A percentile compares a stretch with the other conserved stretches of the same genome.
These are phyloP conservation scores for Lithophane ornitopus DNA, from an alignment of 2,888 invertebrate genomes.

Conservation along the genomic window DNA sequence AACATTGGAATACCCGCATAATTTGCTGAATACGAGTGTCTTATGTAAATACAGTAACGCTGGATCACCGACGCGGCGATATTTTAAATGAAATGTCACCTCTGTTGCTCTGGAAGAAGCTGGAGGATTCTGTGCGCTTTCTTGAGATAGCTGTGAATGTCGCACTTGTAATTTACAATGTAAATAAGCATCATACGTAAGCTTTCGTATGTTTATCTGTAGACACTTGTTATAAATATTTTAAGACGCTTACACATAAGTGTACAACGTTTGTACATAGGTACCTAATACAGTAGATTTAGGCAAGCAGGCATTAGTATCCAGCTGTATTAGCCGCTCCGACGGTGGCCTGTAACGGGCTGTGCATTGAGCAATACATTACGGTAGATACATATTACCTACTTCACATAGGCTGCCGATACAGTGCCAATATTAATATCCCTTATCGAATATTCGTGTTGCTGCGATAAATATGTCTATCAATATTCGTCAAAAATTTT, in stretches of 20 bases:
- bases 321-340: constrained; percentile 28
- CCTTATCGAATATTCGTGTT: background rate
- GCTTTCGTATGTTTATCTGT: constrained; percentile 42
- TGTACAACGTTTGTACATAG: constrained; percentile 9
- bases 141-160: constrained; percentile 49
- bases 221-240: constrained; percentile 59
- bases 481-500: constrained; percentile 10
- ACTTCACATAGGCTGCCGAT: constrained; percentile 8
- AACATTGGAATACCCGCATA: constrained; percentile 77
- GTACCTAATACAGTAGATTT: constrained; percentile 12
- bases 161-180: constrained; percentile 62
- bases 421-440: constrained; percentile 29
- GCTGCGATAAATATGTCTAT: background rate
- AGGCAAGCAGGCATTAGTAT: constrained; percentile 18
- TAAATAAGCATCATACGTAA: constrained; percentile 61
- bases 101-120: constrained; percentile 44
- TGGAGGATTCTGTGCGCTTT: constrained; percentile 40
- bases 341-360: constrained; percentile 8
- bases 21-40: constrained; percentile 78
- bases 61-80: constrained; percentile 63
- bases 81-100: constrained; percentile 66
- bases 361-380: constrained; percentile 34
- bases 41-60: constrained; percentile 77
- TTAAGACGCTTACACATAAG: constrained; percentile 43
- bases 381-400: constrained; percentile 1